Base-by-base conservation (phyloP, 1,140 invertebrate species). In the Heliothis virescens region DNA sequence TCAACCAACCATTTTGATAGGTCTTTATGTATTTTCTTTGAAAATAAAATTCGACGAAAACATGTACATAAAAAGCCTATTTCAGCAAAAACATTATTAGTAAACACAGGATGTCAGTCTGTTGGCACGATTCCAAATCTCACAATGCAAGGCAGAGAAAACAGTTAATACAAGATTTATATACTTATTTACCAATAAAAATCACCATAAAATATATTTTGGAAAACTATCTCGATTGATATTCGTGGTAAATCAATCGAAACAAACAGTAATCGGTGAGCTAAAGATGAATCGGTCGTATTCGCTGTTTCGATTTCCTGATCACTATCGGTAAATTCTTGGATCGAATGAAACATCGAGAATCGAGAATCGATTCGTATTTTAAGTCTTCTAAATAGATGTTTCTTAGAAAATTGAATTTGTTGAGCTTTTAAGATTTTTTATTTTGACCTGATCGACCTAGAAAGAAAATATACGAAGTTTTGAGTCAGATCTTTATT, bases 101-200 rank as follows among this genome's bases (percentile, higher is more conserved):
- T 47, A 41, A 16, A 73, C 55, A 50, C 29, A 60, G 12, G 16
- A 59, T 73, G 69, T 59, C 55, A 75, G 41, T 52, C 29, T 0
- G 52, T 76, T 76, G 73, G 73, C 73, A 52, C 26, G 21, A 5
- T 63, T 63, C 73, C 73, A 76, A 63, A 13, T n/a, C 34, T 63
- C 34, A 53, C 48, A 26, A 76, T 15, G 10, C 59, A 5, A 50
- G 15, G 48, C 59, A 62, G 15, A 34, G 13, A 62, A 75, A 76
- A 53, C 73, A 63, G 26, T 52, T 41, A 67, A 9, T 53, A 52
- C 16, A 34, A n/a, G 59, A 63, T 76, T 76, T 76, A 76, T 76
- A 52, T 55, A 72, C 53, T 57, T 76, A 63, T 63, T 63, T 76
- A 63, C 13, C 73, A 29, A 76, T 76, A 76, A 76, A 76, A 52